phyloP scores from a whole-genome alignment of 2,113 vertebrate genomes.

The Polypterus bichir region DNA sequence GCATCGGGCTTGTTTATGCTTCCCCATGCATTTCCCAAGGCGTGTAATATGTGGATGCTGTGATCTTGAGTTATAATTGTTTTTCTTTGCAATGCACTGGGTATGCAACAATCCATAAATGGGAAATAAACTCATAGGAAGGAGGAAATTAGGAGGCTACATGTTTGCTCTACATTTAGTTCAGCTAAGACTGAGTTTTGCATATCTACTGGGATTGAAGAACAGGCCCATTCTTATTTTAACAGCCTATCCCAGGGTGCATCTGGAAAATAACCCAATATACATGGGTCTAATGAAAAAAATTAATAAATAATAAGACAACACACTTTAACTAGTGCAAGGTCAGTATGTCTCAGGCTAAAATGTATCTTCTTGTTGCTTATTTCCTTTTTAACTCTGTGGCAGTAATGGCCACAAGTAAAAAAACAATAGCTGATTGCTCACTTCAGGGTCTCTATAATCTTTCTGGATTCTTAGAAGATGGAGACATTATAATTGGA shows the following conservation, averaged over 20 bases:
- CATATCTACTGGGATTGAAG: slow-evolving; percentile 6
- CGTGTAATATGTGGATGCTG: too few species aligned
- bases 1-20: too few species aligned
- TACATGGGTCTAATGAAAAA: slow-evolving; percentile 2
- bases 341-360: background rate
- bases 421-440: background rate
- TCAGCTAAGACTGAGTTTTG: background rate
- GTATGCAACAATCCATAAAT: too few species aligned
- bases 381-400: background rate
- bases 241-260: slow-evolving; percentile 6
- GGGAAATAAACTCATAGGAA: background rate
- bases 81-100: too few species aligned
- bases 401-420: background rate
- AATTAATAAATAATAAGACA: slow-evolving; percentile 1
- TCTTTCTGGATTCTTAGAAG: slow-evolving; percentile 5
- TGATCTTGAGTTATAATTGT: too few species aligned
- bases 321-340: background rate
- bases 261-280: slow-evolving; percentile 1
- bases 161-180: background rate
- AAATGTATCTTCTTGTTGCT: slow-evolving; percentile 9
- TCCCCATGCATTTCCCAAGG: too few species aligned
- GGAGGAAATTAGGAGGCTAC: background rate
- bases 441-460: slow-evolving; percentile 9
- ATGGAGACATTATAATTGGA: slow-evolving; percentile 11
- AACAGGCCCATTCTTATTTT: background rate